These are phyloP conservation scores for Leptoclinus maculatus DNA, from an alignment of 2,797 vertebrate species.

Conservation along the genomic window DNA sequence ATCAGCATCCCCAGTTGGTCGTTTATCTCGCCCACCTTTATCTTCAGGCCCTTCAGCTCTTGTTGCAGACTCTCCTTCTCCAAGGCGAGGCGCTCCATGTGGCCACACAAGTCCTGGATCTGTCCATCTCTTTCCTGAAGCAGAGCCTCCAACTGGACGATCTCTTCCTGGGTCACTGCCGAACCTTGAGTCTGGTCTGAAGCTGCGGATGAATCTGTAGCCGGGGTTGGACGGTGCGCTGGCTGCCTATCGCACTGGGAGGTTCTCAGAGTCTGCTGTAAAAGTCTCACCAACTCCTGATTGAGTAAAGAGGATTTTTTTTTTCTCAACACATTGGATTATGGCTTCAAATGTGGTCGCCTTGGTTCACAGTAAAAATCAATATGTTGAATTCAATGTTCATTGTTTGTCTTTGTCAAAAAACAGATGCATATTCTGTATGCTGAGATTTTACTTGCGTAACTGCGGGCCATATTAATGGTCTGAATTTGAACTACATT, in stretches of 20 bases:
- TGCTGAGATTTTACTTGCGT: neutral
- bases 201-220: constrained; percentile 60
- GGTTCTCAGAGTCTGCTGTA: constrained; percentile 95
- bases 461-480: neutral
- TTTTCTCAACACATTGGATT: no score
- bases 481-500: no score
- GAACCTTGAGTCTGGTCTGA: constrained; percentile 35
- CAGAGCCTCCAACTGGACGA: constrained; percentile 71
- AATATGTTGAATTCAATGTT: neutral
- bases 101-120: constrained; percentile 88
- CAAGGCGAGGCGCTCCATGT: constrained; percentile 89
- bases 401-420: neutral
- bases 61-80: constrained; percentile 92
- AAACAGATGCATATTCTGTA: neutral
- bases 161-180: constrained; percentile 43
- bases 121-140: constrained; percentile 90
- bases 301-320: neutral
- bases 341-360: neutral
- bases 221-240: constrained; percentile 60
- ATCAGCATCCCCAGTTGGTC: constrained; percentile 94
- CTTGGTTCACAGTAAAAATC: neutral
- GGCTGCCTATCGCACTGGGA: constrained; percentile 89
- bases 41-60: constrained; percentile 89
- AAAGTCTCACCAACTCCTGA: constrained; percentile 94
- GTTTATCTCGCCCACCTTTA: constrained; percentile 91